Evolutionary conservation across 1,140 invertebrate species (phyloP).

Genomic region (Mylabris phalerata): DNA sequence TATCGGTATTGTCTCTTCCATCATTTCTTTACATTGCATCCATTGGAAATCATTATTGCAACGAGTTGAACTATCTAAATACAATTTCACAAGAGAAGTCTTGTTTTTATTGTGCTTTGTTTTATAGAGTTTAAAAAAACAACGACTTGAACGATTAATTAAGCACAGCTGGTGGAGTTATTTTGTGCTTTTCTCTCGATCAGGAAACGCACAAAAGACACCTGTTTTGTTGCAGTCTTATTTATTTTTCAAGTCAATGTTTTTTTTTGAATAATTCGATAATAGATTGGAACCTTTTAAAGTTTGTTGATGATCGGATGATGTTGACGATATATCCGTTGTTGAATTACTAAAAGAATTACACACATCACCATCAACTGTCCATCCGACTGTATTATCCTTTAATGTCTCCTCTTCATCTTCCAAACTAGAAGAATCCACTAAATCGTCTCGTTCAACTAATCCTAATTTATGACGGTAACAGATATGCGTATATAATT

Average conservation of each 20-base stretch:
- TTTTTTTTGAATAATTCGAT: neutral
- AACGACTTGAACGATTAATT: neutral
- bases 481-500: no score
- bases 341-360: conserved; percentile 33
- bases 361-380: conserved; percentile 8
- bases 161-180: no score
- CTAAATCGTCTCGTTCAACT: conserved; percentile 1
- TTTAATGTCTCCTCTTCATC: conserved; percentile 36
- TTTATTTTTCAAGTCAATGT: neutral
- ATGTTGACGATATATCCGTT: conserved; percentile 34
- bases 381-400: conserved; percentile 32
- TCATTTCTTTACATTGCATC: conserved; percentile 42
- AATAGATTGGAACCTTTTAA: conserved; percentile 28
- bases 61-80: conserved; percentile 43
- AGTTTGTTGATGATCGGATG: conserved; percentile 26
- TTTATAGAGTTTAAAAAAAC: neutral
- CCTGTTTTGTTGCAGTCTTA: no score
- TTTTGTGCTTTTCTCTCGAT: no score
- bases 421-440: conserved; percentile 32
- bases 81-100: no score
- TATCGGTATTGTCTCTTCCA: conserved; percentile 27
- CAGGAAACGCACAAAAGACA: no score
- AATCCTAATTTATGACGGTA: conserved; percentile 12
- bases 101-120: no score
- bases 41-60: conserved; percentile 55